Base-by-base conservation (phyloP, 2,797 vertebrate genomes). In the Macroramphosus scolopax region DNA sequence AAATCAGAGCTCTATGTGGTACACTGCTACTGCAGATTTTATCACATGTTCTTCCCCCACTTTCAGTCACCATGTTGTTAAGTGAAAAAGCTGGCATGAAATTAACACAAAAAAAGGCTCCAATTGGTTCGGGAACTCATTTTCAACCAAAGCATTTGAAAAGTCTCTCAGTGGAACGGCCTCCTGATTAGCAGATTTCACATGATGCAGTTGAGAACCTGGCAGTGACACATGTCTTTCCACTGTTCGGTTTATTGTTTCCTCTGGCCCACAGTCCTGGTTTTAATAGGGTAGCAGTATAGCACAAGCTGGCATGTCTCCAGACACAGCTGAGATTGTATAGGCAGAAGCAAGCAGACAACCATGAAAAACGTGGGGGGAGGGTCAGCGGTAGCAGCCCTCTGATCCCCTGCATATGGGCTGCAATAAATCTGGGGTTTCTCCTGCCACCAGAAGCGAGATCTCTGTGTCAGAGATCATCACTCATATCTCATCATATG, bases 261-360 rank as follows among this genome's bases (percentile, higher is more conserved):
- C 15, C 34, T 17, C 31, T 40, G 48, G 52, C 39, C 51, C 38
- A 55, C 46, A 37, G 44, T 53, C 38, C 41, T 45, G 30, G 41
- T 65, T 57, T 68, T 66, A 66, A 54, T 55, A 39, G 49, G 39
- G 56, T 12, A 22, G 35, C 66, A 14, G 39, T 57, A 55, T 72
- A 69, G 69, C 22, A 47, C 7, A 29, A 59, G 71, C 64, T 74
- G 75, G 68, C 78, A 84, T 75, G 78, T 80, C 68, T 81, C 63
- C 80, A 82, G 82, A 80, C 78, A 84, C 81, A 80, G 76, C 77
- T 75, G 58, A 63, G 80, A 82, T 83, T 82, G 78, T 84, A 78
- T 62, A 73, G 72, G 58, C 69, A 82, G 70, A 72, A 75, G 68
- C 43, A 4, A 67, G 65, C 71, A 73, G 74, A 85, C 75, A 72